Conservation (phyloP, 2,888 invertebrate genomes). For the Machimus atricapillus region DNA sequence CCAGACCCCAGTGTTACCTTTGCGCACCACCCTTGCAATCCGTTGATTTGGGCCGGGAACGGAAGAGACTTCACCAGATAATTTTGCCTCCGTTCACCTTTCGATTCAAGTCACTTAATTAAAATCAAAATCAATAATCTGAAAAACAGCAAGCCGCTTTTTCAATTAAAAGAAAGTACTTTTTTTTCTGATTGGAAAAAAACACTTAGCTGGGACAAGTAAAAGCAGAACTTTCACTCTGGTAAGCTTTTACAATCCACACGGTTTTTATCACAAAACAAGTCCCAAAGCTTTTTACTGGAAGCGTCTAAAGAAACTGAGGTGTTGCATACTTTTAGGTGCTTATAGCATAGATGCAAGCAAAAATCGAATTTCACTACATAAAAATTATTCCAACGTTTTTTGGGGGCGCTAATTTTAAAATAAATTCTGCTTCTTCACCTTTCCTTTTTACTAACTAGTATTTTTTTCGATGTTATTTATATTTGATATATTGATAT, state of each 20-base stretch:
- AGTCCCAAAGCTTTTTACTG: background rate
- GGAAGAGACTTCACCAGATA: background rate
- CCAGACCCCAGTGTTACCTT: background rate
- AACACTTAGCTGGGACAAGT: background rate
- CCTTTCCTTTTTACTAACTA: no score
- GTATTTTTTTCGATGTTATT: no score
- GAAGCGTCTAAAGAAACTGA: background rate
- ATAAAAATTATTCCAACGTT: no score
- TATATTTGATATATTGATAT: no score
- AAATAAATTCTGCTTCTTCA: no score
- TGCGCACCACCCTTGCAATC: background rate
- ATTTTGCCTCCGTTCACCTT: background rate
- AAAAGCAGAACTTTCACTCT: background rate
- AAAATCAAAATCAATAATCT: background rate
- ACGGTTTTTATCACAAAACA: background rate
- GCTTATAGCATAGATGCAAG: background rate
- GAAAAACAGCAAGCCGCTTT: background rate
- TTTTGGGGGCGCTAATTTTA: no score
- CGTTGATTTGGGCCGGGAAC: background rate
- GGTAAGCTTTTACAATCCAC: background rate
- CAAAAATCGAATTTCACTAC: no score
- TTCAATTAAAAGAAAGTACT: background rate
- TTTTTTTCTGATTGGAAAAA: background rate
- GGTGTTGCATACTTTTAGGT: background rate
- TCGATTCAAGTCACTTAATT: background rate